Evolutionary conservation across 2,888 invertebrate species (phyloP).

Genomic region (Spilosoma lubricipeda): DNA sequence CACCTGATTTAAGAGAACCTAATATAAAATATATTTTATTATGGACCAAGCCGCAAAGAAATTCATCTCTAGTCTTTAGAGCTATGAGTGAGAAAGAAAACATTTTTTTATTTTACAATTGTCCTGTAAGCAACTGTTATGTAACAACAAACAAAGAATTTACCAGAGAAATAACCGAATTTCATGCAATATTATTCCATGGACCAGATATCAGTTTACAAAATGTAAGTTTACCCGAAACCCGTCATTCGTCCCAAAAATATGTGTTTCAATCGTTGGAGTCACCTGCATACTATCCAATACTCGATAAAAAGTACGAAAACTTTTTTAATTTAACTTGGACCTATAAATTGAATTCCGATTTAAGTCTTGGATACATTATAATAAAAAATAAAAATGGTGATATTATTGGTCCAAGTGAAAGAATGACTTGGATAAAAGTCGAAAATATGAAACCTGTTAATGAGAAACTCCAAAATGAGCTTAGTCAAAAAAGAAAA

Average conservation of each 20-base stretch:
- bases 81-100: slow-evolving; percentile 56
- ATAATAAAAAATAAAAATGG: slow-evolving; percentile 55
- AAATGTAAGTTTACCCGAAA: slow-evolving; percentile 42
- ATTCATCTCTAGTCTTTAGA: slow-evolving; percentile 55
- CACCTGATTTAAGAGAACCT: neutral
- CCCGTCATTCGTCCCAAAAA: slow-evolving; percentile 62
- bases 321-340: slow-evolving; percentile 74
- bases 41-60: slow-evolving; percentile 58
- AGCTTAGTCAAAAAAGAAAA: slow-evolving; percentile 53
- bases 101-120: slow-evolving; percentile 61
- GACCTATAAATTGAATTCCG: slow-evolving; percentile 69
- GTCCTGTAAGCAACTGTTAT: slow-evolving; percentile 67
- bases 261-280: slow-evolving; percentile 70
- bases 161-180: slow-evolving; percentile 60
- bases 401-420: slow-evolving; percentile 58
- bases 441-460: slow-evolving; percentile 60
- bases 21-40: slow-evolving; percentile 61
- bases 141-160: slow-evolving; percentile 61
- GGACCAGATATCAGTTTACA: slow-evolving; percentile 60
- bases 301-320: slow-evolving; percentile 56
- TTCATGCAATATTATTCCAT: slow-evolving; percentile 69
- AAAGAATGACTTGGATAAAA: slow-evolving; percentile 61
- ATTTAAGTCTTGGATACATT: slow-evolving; percentile 65
- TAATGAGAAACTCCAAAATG: slow-evolving; percentile 47
- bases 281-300: slow-evolving; percentile 64